phyloP scores from a whole-genome alignment of 92 coral and sea anemone species.

The Parazoanthus swiftii region DNA sequence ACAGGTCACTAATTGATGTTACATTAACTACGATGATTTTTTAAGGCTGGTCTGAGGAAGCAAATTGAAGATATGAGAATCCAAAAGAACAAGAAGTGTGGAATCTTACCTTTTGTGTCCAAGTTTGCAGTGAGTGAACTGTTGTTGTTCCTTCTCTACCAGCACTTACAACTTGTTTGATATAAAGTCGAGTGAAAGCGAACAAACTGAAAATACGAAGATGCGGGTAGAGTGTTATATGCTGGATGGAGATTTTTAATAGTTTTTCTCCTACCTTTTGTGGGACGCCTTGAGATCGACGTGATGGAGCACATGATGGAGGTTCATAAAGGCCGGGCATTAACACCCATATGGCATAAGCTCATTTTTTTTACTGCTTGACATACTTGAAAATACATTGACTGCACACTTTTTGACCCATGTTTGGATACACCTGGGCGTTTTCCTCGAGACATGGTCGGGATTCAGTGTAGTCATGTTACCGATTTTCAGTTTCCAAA shows the following conservation, averaged over 20 bases:
- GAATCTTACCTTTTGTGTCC: slow-evolving; percentile 90
- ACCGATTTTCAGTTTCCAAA: no score
- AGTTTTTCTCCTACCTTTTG: no score
- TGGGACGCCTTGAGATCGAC: no score
- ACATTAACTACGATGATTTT: neutral
- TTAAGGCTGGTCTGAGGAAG: slow-evolving; percentile 72
- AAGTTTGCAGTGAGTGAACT: slow-evolving; percentile 81
- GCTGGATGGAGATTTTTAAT: no score
- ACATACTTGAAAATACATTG: neutral
- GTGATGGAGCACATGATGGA: no score
- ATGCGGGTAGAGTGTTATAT: neutral
- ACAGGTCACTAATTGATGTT: neutral
- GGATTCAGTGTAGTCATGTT: no score
- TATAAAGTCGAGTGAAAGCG: neutral
- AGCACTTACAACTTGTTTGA: neutral
- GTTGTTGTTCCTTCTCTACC: neutral
- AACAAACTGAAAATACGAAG: neutral
- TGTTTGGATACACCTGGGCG: neutral
- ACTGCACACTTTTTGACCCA: neutral
- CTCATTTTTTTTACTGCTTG: neutral
- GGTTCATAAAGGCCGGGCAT: no score
- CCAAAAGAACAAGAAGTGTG: slow-evolving; percentile 91
- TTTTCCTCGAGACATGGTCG: neutral
- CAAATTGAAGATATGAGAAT: slow-evolving; percentile 93
- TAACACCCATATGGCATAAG: no score